These are phyloP conservation scores for Fragum sueziense DNA, from an alignment of 2,888 invertebrate species.

Conservation along the genomic window DNA sequence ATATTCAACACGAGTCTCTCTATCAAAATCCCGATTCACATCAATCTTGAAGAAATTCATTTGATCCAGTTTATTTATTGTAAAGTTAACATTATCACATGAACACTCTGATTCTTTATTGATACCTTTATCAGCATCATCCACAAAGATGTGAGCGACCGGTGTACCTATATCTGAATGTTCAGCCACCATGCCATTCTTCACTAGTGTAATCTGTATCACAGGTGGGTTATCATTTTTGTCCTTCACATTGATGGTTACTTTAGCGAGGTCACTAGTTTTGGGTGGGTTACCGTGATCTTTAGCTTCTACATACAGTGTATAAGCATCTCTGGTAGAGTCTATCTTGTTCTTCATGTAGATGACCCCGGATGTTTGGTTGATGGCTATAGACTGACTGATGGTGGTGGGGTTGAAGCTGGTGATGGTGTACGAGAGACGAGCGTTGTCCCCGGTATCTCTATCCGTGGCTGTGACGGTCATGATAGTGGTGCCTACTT, in stretches of 20 bases:
- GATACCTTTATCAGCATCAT: constrained; percentile 70
- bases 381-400: constrained; percentile 41
- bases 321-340: constrained; percentile 40
- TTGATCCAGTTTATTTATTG: constrained; percentile 34
- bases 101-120: constrained; percentile 74
- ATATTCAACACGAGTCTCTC: constrained; percentile 67
- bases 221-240: constrained; percentile 94
- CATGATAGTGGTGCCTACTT: constrained; percentile 60
- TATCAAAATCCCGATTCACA: constrained; percentile 82
- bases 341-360: constrained; percentile 44
- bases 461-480: constrained; percentile 91
- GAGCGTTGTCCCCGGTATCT: constrained; percentile 91
- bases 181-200: constrained; percentile 82
- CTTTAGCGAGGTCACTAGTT: constrained; percentile 58
- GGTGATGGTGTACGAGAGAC: constrained; percentile 49
- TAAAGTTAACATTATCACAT: constrained; percentile 57
- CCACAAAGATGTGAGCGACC: constrained; percentile 95
- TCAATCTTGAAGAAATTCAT: constrained; percentile 73
- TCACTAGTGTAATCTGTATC: constrained; percentile 89
- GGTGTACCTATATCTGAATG: constrained; percentile 93
- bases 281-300: constrained; percentile 56
- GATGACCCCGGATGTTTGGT: constrained; percentile 53
- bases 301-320: constrained; percentile 56
- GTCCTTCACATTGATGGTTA: constrained; percentile 85
- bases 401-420: constrained; percentile 26